phyloP scores from a whole-genome alignment of 2,113 vertebrate genomes.

The pig (Sus scrofa) region DNA sequence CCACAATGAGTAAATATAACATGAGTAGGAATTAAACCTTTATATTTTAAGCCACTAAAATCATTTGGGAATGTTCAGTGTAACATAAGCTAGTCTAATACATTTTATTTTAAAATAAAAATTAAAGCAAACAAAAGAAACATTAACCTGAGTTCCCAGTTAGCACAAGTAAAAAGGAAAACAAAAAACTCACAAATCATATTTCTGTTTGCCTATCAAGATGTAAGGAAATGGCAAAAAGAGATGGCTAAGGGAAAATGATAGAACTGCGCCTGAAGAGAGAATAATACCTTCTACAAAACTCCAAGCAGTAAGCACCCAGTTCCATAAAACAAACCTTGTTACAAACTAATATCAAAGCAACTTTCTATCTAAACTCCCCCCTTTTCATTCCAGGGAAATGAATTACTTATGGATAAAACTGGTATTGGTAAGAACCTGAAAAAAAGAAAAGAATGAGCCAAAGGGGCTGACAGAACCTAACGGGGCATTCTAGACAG shows the following conservation, averaged over 20 bases:
- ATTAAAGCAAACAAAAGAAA: not conserved
- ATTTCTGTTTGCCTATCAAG: not conserved
- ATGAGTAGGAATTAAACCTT: not conserved
- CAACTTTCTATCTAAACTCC: not conserved
- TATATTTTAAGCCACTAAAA: constrained; percentile 21
- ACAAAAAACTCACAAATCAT: not conserved
- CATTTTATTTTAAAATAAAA: constrained; percentile 23
- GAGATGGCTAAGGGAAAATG: not conserved
- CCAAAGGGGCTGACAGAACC: not conserved
- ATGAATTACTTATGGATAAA: not conserved
- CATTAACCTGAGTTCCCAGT: not conserved
- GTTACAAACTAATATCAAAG: not conserved
- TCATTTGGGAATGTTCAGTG: not conserved
- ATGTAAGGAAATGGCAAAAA: not conserved
- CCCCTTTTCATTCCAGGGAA: not conserved
- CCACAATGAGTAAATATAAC: not conserved
- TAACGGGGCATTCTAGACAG: not conserved
- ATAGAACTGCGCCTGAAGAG: not conserved
- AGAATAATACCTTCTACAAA: not conserved
- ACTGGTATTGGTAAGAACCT: not conserved
- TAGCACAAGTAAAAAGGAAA: not conserved
- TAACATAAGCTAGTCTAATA: not conserved
- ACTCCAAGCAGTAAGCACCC: not conserved
- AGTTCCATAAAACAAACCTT: not conserved
- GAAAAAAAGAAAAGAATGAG: not conserved